Base-by-base conservation (phyloP, 35 echinoderm and acorn worm genomes). In the Stichopus chloronotus region DNA sequence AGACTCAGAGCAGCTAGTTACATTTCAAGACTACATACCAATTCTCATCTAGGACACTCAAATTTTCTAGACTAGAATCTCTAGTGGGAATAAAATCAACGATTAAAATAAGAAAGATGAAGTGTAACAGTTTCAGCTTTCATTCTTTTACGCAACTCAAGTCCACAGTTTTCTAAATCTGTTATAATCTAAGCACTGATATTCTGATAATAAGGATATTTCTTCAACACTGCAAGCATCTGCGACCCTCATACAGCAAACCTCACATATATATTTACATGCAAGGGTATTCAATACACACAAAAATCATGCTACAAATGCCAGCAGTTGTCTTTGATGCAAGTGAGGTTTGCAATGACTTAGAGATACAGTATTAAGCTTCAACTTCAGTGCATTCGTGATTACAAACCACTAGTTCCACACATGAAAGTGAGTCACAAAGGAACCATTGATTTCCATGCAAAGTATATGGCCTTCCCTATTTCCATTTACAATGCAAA, bases 361-460 rank as follows among this genome's bases (percentile, higher is more conserved):
- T 68, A 68, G 63, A 68, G 63, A 17, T 9, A 68, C 17, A 8
- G 17, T 9, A 68, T 8, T 68, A 9, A 9, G 63, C 63, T 9
- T 68, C 63, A 68, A 17, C 8, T 68, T 8, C 63, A 68, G n/a
- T 68, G 63, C 63, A 68, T 68, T 68, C 17, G 63, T 68, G 63
- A 68, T 17, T 68, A 68, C 63, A 68, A 68, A 68, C 63, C 63
- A 68, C 63, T 68, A 68, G 63, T 68, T 68, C 63, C 63, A 68
- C 17, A 68, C 63, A 68, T 68, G 63, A 68, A 68, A 68, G 8
- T 68, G 63, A 9, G 17, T 68, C 17, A 68, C 63, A 9, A 68
- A 68, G 63, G 17, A 68, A 68, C 17, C 63, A 68, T 68, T 68
- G 63, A 68, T 9, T 9, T 68, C 63, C 8, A 9, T 68, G 8